phyloP scores from a whole-genome alignment of 2,113 vertebrate species.

The Hemichromis elongatus region DNA sequence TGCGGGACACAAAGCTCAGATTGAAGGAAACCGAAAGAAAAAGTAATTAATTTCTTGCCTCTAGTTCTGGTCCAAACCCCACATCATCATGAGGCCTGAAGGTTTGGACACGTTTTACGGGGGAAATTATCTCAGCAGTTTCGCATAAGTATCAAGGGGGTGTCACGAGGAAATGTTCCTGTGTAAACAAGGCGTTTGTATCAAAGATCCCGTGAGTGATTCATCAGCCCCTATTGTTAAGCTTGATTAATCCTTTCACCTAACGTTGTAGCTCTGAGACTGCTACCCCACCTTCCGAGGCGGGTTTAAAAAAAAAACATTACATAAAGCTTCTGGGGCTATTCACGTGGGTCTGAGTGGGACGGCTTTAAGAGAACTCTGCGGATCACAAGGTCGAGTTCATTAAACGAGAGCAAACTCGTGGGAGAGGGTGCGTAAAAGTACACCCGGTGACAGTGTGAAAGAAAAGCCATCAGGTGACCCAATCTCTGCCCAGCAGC shows the following conservation, averaged over 20 bases:
- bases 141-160: conserved; percentile 23
- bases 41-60: conserved; percentile 31
- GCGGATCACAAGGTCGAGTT: conserved; percentile 21
- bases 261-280: conserved; percentile 12
- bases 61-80: conserved; percentile 11
- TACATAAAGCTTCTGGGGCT: background rate
- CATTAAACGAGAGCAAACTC: conserved; percentile 23
- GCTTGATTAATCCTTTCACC: conserved; percentile 63
- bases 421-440: conserved; percentile 21
- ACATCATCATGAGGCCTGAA: background rate
- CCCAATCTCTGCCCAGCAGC: conserved; percentile 70
- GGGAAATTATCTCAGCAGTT: conserved; percentile 35
- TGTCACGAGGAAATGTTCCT: conserved; percentile 14
- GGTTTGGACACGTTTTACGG: background rate
- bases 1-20: background rate
- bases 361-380: background rate
- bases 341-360: background rate
- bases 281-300: background rate
- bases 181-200: conserved; percentile 44
- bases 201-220: conserved; percentile 27
- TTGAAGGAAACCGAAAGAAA: background rate
- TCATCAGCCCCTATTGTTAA: conserved; percentile 31
- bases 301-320: background rate
- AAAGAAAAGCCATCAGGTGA: conserved; percentile 39
- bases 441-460: background rate